Evolutionary conservation across 1,140 invertebrate genomes (phyloP).

Genomic region (Polyergus mexicanus): DNA sequence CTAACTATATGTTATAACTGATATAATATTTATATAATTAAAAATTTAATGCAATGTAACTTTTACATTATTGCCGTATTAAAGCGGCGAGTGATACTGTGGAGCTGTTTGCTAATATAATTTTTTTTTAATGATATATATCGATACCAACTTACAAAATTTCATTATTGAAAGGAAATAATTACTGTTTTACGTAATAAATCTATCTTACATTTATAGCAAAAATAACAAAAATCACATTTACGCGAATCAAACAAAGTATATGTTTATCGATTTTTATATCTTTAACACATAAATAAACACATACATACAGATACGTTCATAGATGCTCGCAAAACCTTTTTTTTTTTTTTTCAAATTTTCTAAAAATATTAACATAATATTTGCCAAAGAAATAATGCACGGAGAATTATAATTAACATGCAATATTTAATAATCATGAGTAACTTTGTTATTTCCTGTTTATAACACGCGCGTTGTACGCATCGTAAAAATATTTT

Average conservation of each 20-base stretch:
- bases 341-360: background rate
- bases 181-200: background rate
- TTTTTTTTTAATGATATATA: background rate
- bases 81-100: background rate
- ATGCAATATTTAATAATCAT: conserved; percentile 13
- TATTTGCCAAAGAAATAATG: background rate
- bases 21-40: background rate
- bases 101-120: background rate
- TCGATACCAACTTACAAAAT: background rate
- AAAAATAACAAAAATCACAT: background rate
- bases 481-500: conserved; percentile 48
- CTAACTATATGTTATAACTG: no score
- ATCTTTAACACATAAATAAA: background rate
- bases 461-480: background rate
- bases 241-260: background rate
- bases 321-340: background rate
- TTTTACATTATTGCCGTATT: background rate
- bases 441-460: conserved; percentile 34
- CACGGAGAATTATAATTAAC: background rate
- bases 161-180: conserved; percentile 23
- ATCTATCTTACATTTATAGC: background rate
- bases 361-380: background rate
- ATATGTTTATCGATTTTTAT: background rate
- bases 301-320: background rate
- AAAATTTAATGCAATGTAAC: conserved; percentile 3